Evolutionary conservation across 2,888 invertebrate genomes (phyloP), one percentile per base, ranked within the genome.

Genomic region (Aleiodes testaceus): DNA sequence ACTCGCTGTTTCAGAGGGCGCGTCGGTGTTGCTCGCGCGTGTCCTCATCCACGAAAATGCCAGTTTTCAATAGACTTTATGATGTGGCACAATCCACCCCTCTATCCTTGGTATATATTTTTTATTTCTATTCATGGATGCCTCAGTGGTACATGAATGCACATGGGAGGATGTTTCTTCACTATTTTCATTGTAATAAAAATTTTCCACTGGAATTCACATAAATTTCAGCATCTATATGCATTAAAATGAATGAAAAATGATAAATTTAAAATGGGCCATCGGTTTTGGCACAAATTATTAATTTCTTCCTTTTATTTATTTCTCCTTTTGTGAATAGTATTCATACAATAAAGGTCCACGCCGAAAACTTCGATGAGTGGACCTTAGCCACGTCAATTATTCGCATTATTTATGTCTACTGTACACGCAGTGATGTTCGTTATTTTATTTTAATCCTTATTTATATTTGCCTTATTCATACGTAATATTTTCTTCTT

Each of bases 21-120:
- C 73, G 69, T 59, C 59, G 71, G 69, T 61, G 45, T 50, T 44
- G 55, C 66, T 66, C 66, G 59, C 77, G 69, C 74, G 75, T 74
- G 77, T 77, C 66, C 50, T 63, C 55, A 53, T 65, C 64, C 52
- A 70, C 73, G 74, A 77, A 78, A 77, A 75, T 75, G 72, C 64
- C 71, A 71, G 75, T 76, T 82, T 81, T 84, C 81, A 79, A 81
- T 82, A 76, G 76, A 72, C 69, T 81, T 81, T 81, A 84, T 80
- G 82, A 83, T 78, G 77, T 76, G 72, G 78, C 79, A 75, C 72
- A 76, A 59, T 14, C 74, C 77, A 77, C 69, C 72, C 71, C 72
- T 9, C 76, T 63, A 79, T 76, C 75, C 70, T 73, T 69, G 68
- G 26, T 72, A n/a, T n/a, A n/a, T 72, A 73, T 77, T 69, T 66